phyloP scores from a whole-genome alignment of 2,797 vertebrate genomes.

The Aselliscus stoliczkanus region DNA sequence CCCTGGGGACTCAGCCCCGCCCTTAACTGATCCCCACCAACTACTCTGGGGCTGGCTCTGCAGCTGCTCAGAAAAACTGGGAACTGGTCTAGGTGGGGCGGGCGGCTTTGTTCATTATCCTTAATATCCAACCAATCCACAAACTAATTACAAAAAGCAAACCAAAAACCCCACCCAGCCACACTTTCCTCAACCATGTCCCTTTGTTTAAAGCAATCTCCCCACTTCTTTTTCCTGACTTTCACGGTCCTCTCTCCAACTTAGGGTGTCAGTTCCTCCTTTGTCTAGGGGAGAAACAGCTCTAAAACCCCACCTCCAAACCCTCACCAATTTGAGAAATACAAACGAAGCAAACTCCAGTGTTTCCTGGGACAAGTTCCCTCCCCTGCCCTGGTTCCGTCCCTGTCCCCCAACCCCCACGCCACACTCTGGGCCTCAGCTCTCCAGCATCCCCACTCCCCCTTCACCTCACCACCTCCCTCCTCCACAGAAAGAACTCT shows the following conservation, averaged over 20 bases:
- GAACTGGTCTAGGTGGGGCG: not conserved
- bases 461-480: not conserved
- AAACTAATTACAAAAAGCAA: not conserved
- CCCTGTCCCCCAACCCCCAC: not conserved
- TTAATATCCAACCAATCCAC: not conserved
- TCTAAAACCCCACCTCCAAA: not conserved
- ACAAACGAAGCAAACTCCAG: not conserved
- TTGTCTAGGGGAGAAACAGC: not conserved
- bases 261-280: not conserved
- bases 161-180: not conserved
- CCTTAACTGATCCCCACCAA: not conserved
- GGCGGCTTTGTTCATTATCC: not conserved
- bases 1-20: not conserved
- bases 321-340: not conserved
- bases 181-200: not conserved
- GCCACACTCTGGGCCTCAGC: not conserved
- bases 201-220: not conserved
- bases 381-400: not conserved
- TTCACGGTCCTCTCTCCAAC: not conserved
- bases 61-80: not conserved
- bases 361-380: not conserved
- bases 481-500: not conserved
- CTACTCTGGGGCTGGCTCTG: not conserved
- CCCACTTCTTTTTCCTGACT: not conserved
- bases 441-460: not conserved